These are phyloP conservation scores for Athripsodes cinereus DNA, from an alignment of 2,888 invertebrate genomes.

Conservation along the genomic window DNA sequence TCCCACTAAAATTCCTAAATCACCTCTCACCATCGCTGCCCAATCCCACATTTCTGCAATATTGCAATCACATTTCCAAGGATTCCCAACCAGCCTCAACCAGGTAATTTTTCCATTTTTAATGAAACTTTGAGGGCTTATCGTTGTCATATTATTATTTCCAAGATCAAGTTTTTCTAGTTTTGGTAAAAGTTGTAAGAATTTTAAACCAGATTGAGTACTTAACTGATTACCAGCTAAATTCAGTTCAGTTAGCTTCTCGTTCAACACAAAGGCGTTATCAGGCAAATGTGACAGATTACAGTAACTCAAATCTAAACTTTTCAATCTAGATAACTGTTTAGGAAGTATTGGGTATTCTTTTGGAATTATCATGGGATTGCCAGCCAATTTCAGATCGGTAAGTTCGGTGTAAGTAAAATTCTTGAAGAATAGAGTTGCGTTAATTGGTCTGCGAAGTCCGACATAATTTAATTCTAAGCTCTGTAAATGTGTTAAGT, in stretches of 20 bases:
- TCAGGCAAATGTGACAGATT: conserved; percentile 54
- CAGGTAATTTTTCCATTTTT: conserved; percentile 54
- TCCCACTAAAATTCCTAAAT: conserved; percentile 58
- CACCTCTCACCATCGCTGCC: conserved; percentile 60
- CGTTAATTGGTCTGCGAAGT: conserved; percentile 55
- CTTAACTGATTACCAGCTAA: conserved; percentile 54
- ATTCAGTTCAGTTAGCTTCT: conserved; percentile 57
- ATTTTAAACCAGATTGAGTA: conserved; percentile 44
- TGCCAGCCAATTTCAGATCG: conserved; percentile 62
- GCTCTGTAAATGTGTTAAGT: conserved; percentile 59
- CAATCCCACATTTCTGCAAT: conserved; percentile 68
- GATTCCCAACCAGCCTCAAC: conserved; percentile 61
- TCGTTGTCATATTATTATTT: conserved; percentile 55
- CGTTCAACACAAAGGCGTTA: conserved; percentile 55
- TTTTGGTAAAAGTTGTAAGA: conserved; percentile 49
- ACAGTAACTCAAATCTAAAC: conserved; percentile 61
- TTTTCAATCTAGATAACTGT: conserved; percentile 57
- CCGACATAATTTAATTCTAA: conserved; percentile 66
- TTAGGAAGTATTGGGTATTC: conserved; percentile 56
- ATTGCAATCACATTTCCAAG: conserved; percentile 63
- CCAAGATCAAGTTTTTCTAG: conserved; percentile 58
- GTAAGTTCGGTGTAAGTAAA: conserved; percentile 57
- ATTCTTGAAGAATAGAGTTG: conserved; percentile 61
- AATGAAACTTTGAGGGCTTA: conserved; percentile 51
- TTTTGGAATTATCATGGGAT: conserved; percentile 56